These are phyloP conservation scores for Dendrocopos noguchii DNA, from an alignment of 2,113 vertebrate species.

Conservation along the genomic window DNA sequence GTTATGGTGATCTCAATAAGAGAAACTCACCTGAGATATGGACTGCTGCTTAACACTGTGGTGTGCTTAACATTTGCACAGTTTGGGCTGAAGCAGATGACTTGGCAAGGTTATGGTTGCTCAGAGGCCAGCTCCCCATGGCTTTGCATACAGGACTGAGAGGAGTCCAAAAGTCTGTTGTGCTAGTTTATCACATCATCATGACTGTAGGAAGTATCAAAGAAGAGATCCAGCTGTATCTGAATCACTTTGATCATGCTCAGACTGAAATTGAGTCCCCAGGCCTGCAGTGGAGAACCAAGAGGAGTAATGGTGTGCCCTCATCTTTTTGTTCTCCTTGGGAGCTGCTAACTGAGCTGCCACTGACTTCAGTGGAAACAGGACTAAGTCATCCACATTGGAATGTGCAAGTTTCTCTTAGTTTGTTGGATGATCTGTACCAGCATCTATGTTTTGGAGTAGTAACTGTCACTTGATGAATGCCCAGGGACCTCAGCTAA, in stretches of 20 bases:
- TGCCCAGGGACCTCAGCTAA: fast-evolving
- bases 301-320: neutral
- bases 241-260: neutral
- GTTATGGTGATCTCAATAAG: neutral
- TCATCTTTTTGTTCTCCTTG: neutral
- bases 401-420: neutral
- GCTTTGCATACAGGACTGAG: neutral
- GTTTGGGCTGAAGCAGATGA: neutral
- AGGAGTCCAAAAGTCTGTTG: neutral
- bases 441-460: neutral
- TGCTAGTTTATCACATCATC: neutral
- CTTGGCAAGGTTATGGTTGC: neutral
- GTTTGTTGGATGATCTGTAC: neutral
- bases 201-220: neutral
- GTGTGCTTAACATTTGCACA: neutral
- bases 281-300: neutral
- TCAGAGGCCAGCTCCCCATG: neutral
- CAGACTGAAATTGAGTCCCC: neutral
- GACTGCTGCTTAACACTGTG: neutral
- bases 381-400: neutral
- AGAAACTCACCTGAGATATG: neutral
- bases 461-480: neutral
- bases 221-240: neutral
- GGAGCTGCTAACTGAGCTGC: neutral
- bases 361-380: neutral